Conservation (phyloP, 1,140 invertebrate genomes). For the Megathymus violae region DNA sequence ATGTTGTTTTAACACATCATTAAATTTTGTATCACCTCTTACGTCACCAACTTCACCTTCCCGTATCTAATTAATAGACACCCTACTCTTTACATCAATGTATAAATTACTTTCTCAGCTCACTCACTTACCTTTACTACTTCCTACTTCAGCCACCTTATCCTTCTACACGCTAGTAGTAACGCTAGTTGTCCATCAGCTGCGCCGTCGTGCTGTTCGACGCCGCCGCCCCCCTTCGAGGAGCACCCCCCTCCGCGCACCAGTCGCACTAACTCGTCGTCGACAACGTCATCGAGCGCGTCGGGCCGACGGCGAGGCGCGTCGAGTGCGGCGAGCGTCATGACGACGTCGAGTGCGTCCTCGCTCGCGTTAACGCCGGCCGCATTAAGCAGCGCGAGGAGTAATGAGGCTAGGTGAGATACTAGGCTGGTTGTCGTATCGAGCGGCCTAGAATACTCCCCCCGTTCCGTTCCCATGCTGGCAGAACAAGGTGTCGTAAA, state of each 20-base stretch:
- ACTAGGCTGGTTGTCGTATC: too few species aligned
- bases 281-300: slow-evolving; percentile 82
- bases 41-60: too few species aligned
- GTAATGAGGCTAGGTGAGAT: slow-evolving; percentile 83
- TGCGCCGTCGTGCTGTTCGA: slow-evolving; percentile 89
- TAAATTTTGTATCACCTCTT: too few species aligned
- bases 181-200: slow-evolving; percentile 72
- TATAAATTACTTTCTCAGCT: too few species aligned
- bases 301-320: slow-evolving; percentile 79
- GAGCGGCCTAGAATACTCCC: too few species aligned
- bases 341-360: slow-evolving; percentile 83
- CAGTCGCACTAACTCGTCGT: slow-evolving; percentile 84
- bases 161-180: slow-evolving; percentile 46
- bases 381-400: slow-evolving; percentile 84
- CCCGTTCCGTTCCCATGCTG: too few species aligned
- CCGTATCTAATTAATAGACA: too few species aligned
- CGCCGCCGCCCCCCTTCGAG: slow-evolving; percentile 94
- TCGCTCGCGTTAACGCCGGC: slow-evolving; percentile 87
- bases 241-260: slow-evolving; percentile 86
- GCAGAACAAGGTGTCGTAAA: too few species aligned
- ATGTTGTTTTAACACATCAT: too few species aligned
- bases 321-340: slow-evolving; percentile 76
- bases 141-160: too few species aligned
- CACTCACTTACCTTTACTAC: too few species aligned
- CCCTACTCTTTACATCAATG: too few species aligned